These are phyloP conservation scores for Arion vulgaris DNA, from an alignment of 1,140 invertebrate genomes.

Conservation along the genomic window DNA sequence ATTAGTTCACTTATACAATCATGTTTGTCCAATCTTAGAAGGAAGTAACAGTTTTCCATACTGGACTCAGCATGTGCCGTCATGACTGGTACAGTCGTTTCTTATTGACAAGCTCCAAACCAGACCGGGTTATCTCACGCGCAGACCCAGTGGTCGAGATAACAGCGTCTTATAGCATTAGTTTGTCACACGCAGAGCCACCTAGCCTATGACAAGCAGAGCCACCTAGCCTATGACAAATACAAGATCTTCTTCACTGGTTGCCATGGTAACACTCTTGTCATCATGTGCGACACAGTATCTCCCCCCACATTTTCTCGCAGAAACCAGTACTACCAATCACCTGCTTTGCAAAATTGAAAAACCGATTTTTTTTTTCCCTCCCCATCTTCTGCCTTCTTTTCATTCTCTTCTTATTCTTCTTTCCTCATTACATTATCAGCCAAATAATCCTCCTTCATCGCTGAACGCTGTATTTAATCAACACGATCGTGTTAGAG, in stretches of 20 bases:
- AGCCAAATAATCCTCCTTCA: too few species aligned
- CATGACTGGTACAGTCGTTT: background rate
- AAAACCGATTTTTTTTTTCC: background rate
- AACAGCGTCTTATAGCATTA: slow-evolving; percentile 26
- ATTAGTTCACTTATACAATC: background rate
- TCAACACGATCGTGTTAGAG: too few species aligned
- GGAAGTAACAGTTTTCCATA: background rate
- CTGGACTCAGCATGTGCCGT: background rate
- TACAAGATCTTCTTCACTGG: background rate
- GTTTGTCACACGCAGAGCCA: slow-evolving; percentile 3
- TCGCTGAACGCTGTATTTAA: too few species aligned
- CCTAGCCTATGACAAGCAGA: background rate
- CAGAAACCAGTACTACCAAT: background rate
- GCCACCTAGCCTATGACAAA: slow-evolving; percentile 14
- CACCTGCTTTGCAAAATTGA: background rate
- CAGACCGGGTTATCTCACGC: background rate
- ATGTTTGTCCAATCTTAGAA: background rate
- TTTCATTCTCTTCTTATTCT: background rate
- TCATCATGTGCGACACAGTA: slow-evolving; percentile 1
- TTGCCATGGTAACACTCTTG: slow-evolving; percentile 35
- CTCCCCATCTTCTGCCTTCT: background rate
- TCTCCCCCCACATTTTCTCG: background rate
- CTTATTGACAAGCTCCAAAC: slow-evolving; percentile 1
- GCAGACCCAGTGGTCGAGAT: background rate
- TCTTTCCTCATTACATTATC: too few species aligned